Base-by-base conservation (phyloP, 2,888 invertebrate genomes). In the Cheilosia impressa region DNA sequence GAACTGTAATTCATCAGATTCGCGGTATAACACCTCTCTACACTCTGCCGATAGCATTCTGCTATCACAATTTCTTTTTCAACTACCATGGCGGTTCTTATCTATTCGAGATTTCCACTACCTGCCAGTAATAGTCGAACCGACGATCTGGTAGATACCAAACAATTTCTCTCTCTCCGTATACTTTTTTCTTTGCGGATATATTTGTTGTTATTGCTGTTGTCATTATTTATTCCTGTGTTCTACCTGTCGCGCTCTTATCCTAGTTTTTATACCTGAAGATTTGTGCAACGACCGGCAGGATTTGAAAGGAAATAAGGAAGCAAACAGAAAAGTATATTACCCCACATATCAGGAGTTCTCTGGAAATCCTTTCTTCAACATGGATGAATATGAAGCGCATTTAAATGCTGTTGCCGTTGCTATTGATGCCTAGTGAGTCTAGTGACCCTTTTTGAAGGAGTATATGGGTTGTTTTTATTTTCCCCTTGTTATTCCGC, bases 161-260 rank as follows among this genome's bases (percentile, higher is more conserved):
- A 22, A 53, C 50, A 43, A 17, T 31, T 45, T 72, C 34, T 22
- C 45, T 72, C 43, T 68, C 62, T 71, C 41, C 66, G 52, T 47
- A 31, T 31, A 71, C 55, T 52, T 76, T 75, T 77, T 63, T 71
- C 85, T 72, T 85, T 72, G 84, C 71, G 77, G 68, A 77, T 85
- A 77, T 85, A 72, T 85, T 76, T 81, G 75, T 81, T 81, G 81
- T 72, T 85, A 71, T 68, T 76, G 85, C 76, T 75, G 75, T 81
- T 78, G 79, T 80, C 50, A 62, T 57, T 60, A 53, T 62, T 69
- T 75, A 52, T 57, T 79, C 47, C 52, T 79, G 84, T 55, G 31
- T 79, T 53, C 52, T 77, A 81, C 81, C 85, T 85, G 76, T 81
- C 85, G 76, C 72, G 81, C 68, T 85, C 76, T 72, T 85, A 77